phyloP scores from a whole-genome alignment of 2,113 vertebrate species.

The Melanerpes aurifrons region DNA sequence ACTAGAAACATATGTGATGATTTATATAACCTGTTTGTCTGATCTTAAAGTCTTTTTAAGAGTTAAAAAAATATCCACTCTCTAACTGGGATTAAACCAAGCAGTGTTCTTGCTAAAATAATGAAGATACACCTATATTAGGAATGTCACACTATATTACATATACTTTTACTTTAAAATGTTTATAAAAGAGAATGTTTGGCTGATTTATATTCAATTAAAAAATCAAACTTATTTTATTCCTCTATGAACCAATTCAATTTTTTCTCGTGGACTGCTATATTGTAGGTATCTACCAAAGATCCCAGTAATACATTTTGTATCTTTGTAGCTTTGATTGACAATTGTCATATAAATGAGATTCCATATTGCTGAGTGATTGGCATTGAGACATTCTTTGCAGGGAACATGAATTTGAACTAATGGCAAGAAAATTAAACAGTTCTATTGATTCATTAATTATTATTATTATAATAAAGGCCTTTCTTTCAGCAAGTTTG shows the following conservation, averaged over 20 bases:
- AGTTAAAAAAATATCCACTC: neutral
- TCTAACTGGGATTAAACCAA: neutral
- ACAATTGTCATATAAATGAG: constrained; percentile 21
- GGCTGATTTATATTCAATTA: neutral
- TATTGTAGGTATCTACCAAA: neutral
- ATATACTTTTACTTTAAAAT: neutral
- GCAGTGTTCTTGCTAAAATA: neutral
- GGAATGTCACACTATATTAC: neutral
- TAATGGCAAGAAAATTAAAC: constrained; percentile 57
- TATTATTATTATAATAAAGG: constrained; percentile 8
- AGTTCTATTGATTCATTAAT: constrained; percentile 50
- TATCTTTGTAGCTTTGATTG: constrained; percentile 24
- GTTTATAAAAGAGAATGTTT: neutral
- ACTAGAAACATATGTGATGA: neutral
- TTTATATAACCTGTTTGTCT: neutral
- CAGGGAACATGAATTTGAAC: constrained; percentile 22
- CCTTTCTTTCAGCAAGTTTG: constrained; percentile 16
- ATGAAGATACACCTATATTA: neutral
- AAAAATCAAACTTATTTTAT: neutral
- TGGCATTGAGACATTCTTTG: constrained; percentile 42
- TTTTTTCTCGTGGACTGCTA: neutral
- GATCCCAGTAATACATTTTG: neutral
- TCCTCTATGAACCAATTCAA: neutral
- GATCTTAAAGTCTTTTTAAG: neutral
- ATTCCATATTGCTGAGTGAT: neutral